Percentiles rank a stretch among this genome's conserved stretches.
Conservation (phyloP, 2,888 invertebrate genomes). For the Apodemia hepburni region DNA sequence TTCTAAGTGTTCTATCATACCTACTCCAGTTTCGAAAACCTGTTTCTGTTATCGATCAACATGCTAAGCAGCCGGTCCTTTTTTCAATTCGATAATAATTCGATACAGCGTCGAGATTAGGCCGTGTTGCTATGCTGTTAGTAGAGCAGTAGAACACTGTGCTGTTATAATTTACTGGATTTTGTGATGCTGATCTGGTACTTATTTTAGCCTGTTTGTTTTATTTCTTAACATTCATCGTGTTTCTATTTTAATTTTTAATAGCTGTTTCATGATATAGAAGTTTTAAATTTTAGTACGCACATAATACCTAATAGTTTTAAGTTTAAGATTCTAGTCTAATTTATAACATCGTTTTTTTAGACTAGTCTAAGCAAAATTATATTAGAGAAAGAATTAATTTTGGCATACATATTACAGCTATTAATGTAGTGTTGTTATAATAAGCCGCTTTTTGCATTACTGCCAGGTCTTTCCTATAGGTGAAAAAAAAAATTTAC, state of each 20-base stretch:
- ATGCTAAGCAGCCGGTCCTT: not conserved
- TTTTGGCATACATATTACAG: no score
- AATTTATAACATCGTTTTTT: no score
- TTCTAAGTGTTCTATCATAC: slow-evolving; percentile 10
- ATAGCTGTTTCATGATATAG: not conserved
- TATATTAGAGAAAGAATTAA: no score
- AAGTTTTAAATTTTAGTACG: not conserved
- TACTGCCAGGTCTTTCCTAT: no score
- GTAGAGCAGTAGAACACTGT: slow-evolving; percentile 68
- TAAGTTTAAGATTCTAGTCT: no score
- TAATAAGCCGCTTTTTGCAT: no score
- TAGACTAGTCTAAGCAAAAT: no score
- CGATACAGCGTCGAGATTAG: slow-evolving; percentile 47
- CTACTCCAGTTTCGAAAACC: slow-evolving; percentile 4
- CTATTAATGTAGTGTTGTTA: no score
- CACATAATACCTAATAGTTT: no score
- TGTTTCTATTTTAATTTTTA: not conserved
- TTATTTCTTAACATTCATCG: slow-evolving; percentile 17
- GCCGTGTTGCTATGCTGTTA: slow-evolving; percentile 56
- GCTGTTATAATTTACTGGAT: slow-evolving; percentile 70
- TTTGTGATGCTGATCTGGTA: slow-evolving; percentile 57
- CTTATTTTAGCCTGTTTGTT: slow-evolving; percentile 54
- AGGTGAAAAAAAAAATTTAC: no score
- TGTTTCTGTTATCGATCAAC: slow-evolving; percentile 4
- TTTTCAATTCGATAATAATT: slow-evolving; percentile 43